Evolutionary conservation across 2,888 invertebrate genomes (phyloP).

Genomic region (Andrena bucephala): DNA sequence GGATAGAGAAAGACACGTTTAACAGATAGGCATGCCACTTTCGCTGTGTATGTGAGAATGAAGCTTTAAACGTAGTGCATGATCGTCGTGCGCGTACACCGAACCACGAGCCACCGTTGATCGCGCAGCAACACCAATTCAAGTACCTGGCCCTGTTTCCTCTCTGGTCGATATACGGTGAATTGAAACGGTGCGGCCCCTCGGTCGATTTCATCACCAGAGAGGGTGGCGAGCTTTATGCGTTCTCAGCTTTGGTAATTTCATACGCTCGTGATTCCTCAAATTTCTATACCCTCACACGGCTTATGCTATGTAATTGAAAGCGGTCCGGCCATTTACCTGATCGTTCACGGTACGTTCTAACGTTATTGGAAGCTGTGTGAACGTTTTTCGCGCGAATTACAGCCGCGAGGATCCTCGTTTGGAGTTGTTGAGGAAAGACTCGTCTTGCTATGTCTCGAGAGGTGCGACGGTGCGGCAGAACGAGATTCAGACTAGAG

Average conservation of each 20-base stretch:
- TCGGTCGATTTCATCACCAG: no score
- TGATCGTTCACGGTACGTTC: no score
- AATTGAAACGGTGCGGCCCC: no score
- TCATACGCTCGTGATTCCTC: no score
- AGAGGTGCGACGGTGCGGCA: background rate
- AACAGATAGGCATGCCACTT: conserved; percentile 64
- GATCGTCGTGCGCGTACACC: conserved; percentile 52
- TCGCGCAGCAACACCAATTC: conserved; percentile 28
- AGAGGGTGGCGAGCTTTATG: no score
- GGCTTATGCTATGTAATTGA: no score
- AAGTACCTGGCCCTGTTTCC: background rate
- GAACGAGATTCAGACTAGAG: background rate
- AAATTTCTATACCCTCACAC: no score
- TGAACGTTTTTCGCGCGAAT: no score
- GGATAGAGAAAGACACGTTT: conserved; percentile 36
- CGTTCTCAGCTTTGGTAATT: no score
- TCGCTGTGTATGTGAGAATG: conserved; percentile 64
- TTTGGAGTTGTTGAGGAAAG: background rate
- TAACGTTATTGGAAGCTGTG: no score
- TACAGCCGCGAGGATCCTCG: background rate
- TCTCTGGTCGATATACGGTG: no score
- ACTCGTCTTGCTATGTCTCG: background rate
- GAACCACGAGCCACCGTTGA: conserved; percentile 56
- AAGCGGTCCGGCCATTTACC: no score
- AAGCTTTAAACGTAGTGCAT: conserved; percentile 72